Base-by-base conservation (phyloP, 2,113 vertebrate genomes). In the Thryonomys swinderianus region DNA sequence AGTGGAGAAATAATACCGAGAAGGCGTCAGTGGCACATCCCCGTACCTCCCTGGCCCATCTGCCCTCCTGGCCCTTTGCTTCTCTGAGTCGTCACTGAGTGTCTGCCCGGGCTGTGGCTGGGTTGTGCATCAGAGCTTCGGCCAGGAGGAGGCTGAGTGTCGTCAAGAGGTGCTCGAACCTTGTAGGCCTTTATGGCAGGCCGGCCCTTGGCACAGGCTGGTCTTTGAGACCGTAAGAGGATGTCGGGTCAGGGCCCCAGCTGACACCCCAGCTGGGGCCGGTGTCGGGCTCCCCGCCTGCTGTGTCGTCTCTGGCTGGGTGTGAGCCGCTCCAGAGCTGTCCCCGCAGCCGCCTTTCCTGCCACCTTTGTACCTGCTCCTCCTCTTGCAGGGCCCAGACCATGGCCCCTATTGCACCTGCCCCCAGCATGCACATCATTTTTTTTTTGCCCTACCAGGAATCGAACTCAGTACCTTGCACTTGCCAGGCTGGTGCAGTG, bases 391-490 rank as follows among this genome's bases (percentile, higher is more conserved):
- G 23, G 21, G 53, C 37, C 6, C 11, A 64, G 23, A 45, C 55
- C 14, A 6, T 17, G 61, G 45, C 4, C 48, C 9, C 48, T 78
- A 21, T 5, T 51, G 30, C 3, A 0, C 20, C 40, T 1, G 34
- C 42, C 69, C 66, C 42, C 23, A 1, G 11, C 7, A 0, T 9
- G 2, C n/a, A n/a, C 53, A 11, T 11, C 32, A 5, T 5, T 51
- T 51, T 51, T 51, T 51, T 51, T 51, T 51, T 51, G 48, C 48
- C 5, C 10, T 51, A 51, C 48, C 48, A 51, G 48, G 48, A 7
- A 10, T 51, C 48, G 48, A 51, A 51, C 10, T 51, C 48, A 51
- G 48, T 5, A 51, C 48, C 48, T 51, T 51, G 48, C 48, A 10
- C 48, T 51, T 51, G 10, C 48, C 48, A 51, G 48, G 48, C 48